Percentiles rank a stretch among this genome's conserved stretches.
phyloP scores from a whole-genome alignment of 2,888 invertebrate genomes.

The Troglohyphantes excavatus region DNA sequence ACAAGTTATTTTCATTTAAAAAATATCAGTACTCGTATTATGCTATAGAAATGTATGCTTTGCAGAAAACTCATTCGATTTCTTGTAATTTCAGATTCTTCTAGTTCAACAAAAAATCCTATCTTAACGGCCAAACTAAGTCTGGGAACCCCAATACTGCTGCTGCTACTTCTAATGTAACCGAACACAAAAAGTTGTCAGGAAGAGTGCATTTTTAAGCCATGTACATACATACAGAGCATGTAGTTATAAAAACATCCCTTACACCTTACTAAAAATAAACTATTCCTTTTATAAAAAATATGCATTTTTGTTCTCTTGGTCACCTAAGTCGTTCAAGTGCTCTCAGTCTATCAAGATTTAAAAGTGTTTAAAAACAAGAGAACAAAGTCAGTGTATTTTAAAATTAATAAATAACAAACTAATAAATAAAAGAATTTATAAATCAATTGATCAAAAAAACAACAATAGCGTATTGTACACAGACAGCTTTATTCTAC shows the following conservation, averaged over 20 bases:
- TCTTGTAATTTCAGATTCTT: constrained; percentile 26
- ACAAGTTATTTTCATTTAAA: too few species aligned
- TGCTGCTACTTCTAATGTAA: constrained; percentile 37
- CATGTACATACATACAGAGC: constrained; percentile 14
- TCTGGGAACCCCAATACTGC: constrained; percentile 11
- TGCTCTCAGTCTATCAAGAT: too few species aligned
- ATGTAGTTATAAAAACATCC: background rate
- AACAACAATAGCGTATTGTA: background rate
- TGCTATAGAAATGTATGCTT: too few species aligned
- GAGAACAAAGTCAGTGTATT: too few species aligned
- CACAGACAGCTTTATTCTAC: constrained; percentile 15
- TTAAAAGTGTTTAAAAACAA: too few species aligned
- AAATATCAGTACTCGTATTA: too few species aligned
- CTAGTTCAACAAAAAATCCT: constrained; percentile 10
- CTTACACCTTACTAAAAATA: background rate
- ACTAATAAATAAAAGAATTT: background rate
- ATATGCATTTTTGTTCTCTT: background rate
- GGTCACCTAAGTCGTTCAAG: too few species aligned
- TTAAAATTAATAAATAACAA: too few species aligned
- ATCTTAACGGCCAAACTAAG: background rate
- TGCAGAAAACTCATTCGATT: too few species aligned
- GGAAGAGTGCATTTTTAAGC: constrained; percentile 16
- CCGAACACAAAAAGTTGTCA: background rate
- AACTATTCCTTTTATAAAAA: constrained; percentile 23
- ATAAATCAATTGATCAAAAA: background rate